Base-by-base conservation (phyloP, 2,797 vertebrate species). In the Anomalospiza imberbis region DNA sequence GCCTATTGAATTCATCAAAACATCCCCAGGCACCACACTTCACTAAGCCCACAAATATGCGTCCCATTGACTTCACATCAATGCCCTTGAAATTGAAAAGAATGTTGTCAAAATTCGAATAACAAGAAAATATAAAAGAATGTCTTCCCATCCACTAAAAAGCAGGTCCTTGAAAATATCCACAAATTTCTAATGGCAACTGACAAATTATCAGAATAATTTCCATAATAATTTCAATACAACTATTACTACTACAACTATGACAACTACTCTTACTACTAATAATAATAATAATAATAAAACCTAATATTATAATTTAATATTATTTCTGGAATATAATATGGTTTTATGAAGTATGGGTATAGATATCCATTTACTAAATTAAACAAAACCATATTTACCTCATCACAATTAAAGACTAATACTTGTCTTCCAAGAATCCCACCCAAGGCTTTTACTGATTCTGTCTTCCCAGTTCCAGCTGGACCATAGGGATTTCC, bases 401-500 rank as follows among this genome's bases (percentile, higher is more conserved):
- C 99, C 99, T 99, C 99, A 95, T 99, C 99, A 98, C 99, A 99
- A 95, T 99, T 99, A 95, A 99, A 99, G 86, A 99, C 99, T 96
- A 99, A 98, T 74, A 99, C 99, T 97, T 99, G 99, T 95, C 99
- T 98, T 89, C 99, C 99, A 67, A 99, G 98, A 95, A 99, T 98
- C 71, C 98, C 99, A 80, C 99, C 99, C 54, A 99, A 97, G 32
- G 99, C 99, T 97, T 99, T 99, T 86, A 99, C 99, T 10, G 99
- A 99, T 96, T 99, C 99, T 0, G 99, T 99, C 97, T 99, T 99
- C 50, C 99, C 99, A 66, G 99, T 99, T 84, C 99, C 99, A 42
- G 99, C 99, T 6, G 99, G 99, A 42, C 99, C 99, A 22, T 99
- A 99, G 15, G 99, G 99, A 97, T 99, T 99, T 54, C 99, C 99